Evolutionary conservation across 2,113 vertebrate genomes (phyloP), one percentile per base, ranked within the genome.

Genomic region (Protomyctophum bolini): DNA sequence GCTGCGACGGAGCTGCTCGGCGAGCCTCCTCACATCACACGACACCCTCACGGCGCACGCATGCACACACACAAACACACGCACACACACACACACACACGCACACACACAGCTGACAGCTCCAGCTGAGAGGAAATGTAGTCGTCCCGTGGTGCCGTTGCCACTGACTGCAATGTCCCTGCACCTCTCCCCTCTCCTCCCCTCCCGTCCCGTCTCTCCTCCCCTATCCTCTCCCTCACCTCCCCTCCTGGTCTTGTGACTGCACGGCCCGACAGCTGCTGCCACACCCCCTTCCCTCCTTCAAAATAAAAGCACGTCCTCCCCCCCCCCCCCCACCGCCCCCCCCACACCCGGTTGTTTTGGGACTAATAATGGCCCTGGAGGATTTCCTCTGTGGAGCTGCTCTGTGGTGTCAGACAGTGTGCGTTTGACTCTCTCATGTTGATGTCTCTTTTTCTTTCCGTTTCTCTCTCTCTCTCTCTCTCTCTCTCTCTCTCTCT

Each of bases 191-290:
- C 2, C 77, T 73, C 48, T 29, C 63, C 47, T n/a, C 7, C 41
- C 12, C 21, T 50, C 58, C 15, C 28, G 48, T 28, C 51, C n/a
- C n/a, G n/a, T n/a, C n/a, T n/a, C n/a, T 4, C 66, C 28, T 47
- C 46, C 10, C 48, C 46, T 46, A 6, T 8, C 14, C 29, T 14
- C 14, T 48, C 33, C 75, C 67, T 65, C 72, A 81, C 68, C 58
- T 58, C 76, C 80, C 62, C 65, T 74, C 49, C 72, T 1, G 49
- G 85, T 90, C 91, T 86, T 85, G 87, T 91, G 90, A 92, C 91
- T 80, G 71, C 56, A 77, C 60, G n/a, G 71, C 63, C 86, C 66
- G 4, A 83, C 82, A 82, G 81, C 80, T 73, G 82, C 83, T 78
- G 68, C 4, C 33, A 33, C 33, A 33, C 33, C 33, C 33, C 33